A percentile compares a stretch with the other conserved stretches of the same genome.
phyloP scores from a whole-genome alignment of 2,888 invertebrate genomes.

The Agrotis ipsilon region DNA sequence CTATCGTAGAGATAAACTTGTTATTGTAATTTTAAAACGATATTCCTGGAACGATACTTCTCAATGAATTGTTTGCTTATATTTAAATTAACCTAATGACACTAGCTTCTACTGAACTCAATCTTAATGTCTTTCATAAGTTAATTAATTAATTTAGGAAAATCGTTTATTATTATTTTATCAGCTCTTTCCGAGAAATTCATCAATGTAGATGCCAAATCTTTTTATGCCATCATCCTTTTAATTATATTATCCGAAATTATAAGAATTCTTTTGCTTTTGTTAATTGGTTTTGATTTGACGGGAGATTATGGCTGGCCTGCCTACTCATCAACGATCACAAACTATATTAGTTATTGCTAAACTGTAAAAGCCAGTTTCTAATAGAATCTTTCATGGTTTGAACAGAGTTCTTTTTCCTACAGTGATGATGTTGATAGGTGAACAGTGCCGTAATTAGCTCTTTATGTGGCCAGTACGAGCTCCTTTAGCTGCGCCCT shows the following conservation, averaged over 20 bases:
- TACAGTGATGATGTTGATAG: no score
- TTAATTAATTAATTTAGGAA: background rate
- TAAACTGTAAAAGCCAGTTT: no score
- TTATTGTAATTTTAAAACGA: slow-evolving; percentile 31
- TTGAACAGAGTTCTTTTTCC: no score
- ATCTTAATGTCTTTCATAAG: slow-evolving; percentile 23
- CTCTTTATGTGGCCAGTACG: no score
- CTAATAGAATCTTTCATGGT: no score
- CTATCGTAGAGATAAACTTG: slow-evolving; percentile 35
- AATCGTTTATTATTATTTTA: slow-evolving; percentile 10
- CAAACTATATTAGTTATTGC: background rate
- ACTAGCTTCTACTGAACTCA: background rate
- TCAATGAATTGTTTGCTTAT: slow-evolving; percentile 12
- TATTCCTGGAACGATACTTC: slow-evolving; percentile 33
- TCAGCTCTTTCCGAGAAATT: background rate
- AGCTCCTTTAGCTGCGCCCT: no score
- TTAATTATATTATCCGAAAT: background rate
- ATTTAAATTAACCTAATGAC: slow-evolving; percentile 24
- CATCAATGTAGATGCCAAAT: background rate
- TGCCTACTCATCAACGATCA: background rate
- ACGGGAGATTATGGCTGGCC: no score
- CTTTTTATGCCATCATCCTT: background rate
- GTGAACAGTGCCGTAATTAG: no score
- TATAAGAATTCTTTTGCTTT: no score
- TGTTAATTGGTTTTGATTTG: no score